Conservation (phyloP, 2,888 invertebrate species). For the Andrena bicolor region DNA sequence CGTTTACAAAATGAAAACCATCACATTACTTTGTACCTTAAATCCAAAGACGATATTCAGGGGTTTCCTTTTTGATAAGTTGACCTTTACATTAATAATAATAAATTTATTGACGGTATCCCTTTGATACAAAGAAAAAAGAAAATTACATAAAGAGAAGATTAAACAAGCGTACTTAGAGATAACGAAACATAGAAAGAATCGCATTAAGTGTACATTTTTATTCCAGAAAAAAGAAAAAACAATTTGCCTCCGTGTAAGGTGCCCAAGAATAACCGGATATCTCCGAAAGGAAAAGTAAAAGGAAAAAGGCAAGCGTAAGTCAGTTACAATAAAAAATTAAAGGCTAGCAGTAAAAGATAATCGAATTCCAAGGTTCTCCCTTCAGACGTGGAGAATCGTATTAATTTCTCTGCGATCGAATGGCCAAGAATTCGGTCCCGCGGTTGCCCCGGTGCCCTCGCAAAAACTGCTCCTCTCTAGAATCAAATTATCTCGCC, state of each 20-base stretch:
- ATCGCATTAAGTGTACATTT: too few relatives aligned
- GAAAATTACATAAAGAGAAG: too few relatives aligned
- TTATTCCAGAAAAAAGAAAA: too few relatives aligned
- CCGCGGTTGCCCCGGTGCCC: not conserved
- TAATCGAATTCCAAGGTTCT: not conserved
- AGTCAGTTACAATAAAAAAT: not conserved
- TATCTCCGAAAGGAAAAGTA: not conserved
- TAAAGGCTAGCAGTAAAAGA: not conserved
- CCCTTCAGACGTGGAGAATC: not conserved
- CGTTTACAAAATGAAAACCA: too few relatives aligned
- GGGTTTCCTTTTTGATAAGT: too few relatives aligned
- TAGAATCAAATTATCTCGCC: slow-evolving; percentile 51
- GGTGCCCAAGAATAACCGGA: not conserved
- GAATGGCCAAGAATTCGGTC: slow-evolving; percentile 1
- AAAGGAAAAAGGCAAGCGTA: not conserved
- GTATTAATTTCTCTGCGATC: slow-evolving; percentile 1
- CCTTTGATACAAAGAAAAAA: too few relatives aligned
- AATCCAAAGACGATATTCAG: too few relatives aligned
- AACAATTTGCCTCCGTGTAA: not conserved
- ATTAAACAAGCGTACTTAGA: too few relatives aligned
- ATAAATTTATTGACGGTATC: too few relatives aligned
- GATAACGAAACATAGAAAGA: too few relatives aligned
- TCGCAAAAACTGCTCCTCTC: slow-evolving; percentile 26
- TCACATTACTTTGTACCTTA: too few relatives aligned
- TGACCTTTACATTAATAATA: too few relatives aligned